Conservation (phyloP, 2,113 vertebrate genomes). For the Halcyon malimbica region DNA sequence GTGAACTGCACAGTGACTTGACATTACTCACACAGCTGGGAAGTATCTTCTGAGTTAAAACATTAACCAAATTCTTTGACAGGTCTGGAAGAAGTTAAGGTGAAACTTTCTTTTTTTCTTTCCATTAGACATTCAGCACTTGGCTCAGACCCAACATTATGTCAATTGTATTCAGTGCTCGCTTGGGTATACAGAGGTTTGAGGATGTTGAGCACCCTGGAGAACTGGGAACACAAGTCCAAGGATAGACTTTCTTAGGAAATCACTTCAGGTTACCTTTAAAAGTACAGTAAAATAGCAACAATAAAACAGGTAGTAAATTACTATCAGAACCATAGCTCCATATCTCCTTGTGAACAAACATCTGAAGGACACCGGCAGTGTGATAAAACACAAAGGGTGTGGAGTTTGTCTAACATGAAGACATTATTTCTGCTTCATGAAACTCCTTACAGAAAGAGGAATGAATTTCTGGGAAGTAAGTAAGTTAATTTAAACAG, state of each 20-base stretch:
- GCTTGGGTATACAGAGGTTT: background rate
- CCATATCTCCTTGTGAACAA: background rate
- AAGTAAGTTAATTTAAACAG: conserved; percentile 57
- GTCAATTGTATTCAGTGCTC: background rate
- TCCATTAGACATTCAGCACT: background rate
- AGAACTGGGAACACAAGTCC: background rate
- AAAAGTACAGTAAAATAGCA: conserved; percentile 15
- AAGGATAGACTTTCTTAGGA: background rate
- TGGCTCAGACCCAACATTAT: background rate
- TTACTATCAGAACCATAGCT: background rate
- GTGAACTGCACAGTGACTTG: background rate
- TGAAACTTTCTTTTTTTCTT: background rate
- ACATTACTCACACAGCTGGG: background rate
- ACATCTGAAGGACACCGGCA: conserved; percentile 4
- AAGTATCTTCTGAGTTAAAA: background rate
- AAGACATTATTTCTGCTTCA: conserved; percentile 46
- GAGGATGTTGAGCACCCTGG: background rate
- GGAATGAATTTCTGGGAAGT: conserved; percentile 66
- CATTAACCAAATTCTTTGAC: background rate
- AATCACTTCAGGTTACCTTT: conserved; percentile 21
- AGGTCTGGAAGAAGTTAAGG: background rate
- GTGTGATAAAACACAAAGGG: conserved; percentile 30
- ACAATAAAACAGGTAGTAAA: conserved; percentile 58
- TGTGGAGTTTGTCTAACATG: conserved; percentile 44
- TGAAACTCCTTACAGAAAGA: conserved; percentile 65